phyloP scores from a whole-genome alignment of 2,113 vertebrate species.

The Salvator merianae region DNA sequence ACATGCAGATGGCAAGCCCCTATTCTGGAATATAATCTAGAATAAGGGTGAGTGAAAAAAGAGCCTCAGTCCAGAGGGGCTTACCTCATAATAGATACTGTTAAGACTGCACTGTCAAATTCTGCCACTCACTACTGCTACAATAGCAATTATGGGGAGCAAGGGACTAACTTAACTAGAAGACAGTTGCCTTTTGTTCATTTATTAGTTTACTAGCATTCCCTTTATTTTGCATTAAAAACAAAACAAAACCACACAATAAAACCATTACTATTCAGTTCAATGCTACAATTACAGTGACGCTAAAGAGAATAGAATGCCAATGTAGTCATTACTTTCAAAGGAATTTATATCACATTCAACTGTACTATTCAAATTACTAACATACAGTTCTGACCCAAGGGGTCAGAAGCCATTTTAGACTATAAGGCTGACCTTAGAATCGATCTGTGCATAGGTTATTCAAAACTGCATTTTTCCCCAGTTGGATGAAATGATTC shows the following conservation, averaged over 20 bases:
- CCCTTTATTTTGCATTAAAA: constrained; percentile 16
- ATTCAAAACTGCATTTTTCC: neutral
- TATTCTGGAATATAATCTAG: no score
- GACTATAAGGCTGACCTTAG: neutral
- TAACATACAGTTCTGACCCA: neutral
- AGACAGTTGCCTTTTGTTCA: neutral
- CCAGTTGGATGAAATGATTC: neutral
- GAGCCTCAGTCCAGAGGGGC: neutral
- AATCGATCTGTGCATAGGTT: neutral
- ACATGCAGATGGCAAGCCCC: no score
- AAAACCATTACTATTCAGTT: neutral
- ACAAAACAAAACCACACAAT: neutral
- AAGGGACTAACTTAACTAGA: constrained; percentile 6
- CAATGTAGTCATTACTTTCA: constrained; percentile 7
- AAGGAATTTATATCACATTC: neutral
- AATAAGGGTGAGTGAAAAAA: no score
- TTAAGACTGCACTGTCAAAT: neutral
- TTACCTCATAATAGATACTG: neutral
- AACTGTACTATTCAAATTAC: constrained; percentile 10
- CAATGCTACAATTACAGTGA: constrained; percentile 11
- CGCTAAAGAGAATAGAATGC: constrained; percentile 10
- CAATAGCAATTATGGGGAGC: neutral
- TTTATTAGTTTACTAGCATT: neutral
- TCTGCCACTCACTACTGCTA: neutral
- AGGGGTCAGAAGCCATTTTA: neutral